Evolutionary conservation across 2,113 vertebrate species (phyloP).

Genomic region (Dipodomys ordii): DNA sequence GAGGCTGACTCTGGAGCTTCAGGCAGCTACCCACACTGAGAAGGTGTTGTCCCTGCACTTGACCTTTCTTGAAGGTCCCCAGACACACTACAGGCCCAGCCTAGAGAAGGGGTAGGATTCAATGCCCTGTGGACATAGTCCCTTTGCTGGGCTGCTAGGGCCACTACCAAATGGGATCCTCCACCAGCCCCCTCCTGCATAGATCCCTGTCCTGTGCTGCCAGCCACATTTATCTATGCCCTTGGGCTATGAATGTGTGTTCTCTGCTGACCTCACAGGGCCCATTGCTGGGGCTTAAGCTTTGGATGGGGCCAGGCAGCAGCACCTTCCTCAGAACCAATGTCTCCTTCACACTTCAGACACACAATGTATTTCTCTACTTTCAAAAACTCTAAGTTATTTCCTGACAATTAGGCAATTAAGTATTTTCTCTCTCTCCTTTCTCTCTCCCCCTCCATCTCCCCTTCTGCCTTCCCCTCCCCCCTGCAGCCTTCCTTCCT

Average conservation of each 20-base stretch:
- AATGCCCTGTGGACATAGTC: background rate
- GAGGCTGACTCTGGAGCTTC: background rate
- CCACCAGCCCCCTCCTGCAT: background rate
- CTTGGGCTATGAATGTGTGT: background rate
- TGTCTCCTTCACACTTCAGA: background rate
- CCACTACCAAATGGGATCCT: background rate
- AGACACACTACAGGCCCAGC: background rate
- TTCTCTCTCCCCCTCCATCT: background rate
- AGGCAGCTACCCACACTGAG: background rate
- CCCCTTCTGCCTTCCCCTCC: background rate
- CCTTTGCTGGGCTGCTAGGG: background rate
- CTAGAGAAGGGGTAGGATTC: background rate
- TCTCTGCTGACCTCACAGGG: too few species aligned
- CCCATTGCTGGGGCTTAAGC: background rate
- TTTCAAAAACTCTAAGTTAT: background rate
- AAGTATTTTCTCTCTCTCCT: background rate
- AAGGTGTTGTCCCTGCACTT: background rate
- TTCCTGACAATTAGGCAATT: background rate
- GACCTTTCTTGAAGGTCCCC: background rate
- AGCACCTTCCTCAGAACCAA: background rate
- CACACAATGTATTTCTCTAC: background rate
- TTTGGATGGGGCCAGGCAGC: background rate
- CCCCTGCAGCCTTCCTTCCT: too few species aligned
- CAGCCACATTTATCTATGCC: too few species aligned
- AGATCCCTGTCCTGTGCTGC: too few species aligned